These are phyloP conservation scores for Leucoraja ocellata DNA, from an alignment of 2,797 vertebrate species.

Conservation along the genomic window DNA sequence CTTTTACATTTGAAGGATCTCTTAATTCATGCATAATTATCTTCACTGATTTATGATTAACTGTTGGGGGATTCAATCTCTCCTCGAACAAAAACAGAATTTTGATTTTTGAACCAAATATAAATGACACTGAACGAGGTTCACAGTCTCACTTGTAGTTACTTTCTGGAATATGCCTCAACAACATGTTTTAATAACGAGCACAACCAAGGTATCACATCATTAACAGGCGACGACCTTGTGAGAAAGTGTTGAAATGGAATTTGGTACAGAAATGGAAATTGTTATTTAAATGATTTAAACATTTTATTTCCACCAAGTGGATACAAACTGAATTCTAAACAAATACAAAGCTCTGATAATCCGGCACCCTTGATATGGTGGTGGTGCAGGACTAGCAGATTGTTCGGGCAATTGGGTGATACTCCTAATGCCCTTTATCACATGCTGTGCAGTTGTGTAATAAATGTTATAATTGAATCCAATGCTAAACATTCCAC, in stretches of 20 bases:
- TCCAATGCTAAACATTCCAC: too few species aligned
- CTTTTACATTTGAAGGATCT: neutral
- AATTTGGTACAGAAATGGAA: neutral
- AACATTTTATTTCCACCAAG: neutral
- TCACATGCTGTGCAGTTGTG: too few species aligned
- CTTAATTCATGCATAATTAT: neutral
- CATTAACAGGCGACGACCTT: neutral
- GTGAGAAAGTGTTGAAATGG: too few species aligned
- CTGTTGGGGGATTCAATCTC: neutral
- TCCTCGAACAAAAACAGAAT: neutral
- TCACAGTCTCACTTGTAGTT: neutral
- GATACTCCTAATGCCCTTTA: too few species aligned
- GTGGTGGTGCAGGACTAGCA: too few species aligned
- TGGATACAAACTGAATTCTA: neutral
- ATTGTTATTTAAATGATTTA: neutral
- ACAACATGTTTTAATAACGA: neutral
- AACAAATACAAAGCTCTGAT: neutral
- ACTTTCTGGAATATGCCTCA: neutral
- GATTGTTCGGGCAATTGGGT: too few species aligned
- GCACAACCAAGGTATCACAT: too few species aligned
- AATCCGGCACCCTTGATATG: too few species aligned
- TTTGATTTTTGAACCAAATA: neutral
- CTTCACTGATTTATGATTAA: neutral
- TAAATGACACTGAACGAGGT: neutral
- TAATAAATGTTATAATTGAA: too few species aligned